A percentile compares a stretch with the other conserved stretches of the same genome.
Evolutionary conservation across 1,140 invertebrate species (phyloP).

Genomic region (Fopius arisanus): DNA sequence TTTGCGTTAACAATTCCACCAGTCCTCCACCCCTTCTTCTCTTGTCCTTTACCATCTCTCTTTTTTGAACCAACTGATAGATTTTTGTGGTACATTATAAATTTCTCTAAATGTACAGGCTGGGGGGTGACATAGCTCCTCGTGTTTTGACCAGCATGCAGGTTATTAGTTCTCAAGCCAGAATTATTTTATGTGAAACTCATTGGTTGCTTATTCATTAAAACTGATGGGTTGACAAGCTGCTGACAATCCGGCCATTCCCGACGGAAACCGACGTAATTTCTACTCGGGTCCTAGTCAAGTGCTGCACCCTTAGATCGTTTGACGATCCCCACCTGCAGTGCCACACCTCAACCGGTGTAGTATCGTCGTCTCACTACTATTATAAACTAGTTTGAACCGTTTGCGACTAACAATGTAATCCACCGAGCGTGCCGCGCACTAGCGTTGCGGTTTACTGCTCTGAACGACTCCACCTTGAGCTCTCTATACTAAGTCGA

Average conservation of each 20-base stretch:
- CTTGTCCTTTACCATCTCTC: background rate
- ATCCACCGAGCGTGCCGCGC: constrained; percentile 39
- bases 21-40: background rate
- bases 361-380: constrained; percentile 28
- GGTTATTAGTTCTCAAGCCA: too few species aligned
- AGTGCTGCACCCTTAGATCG: constrained; percentile 14
- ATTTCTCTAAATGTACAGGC: too few species aligned
- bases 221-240: too few species aligned
- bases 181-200: too few species aligned
- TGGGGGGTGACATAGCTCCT: too few species aligned
- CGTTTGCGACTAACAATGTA: constrained; percentile 46
- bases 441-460: constrained; percentile 36
- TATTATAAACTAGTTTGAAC: constrained; percentile 52
- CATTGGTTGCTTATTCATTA: too few species aligned
- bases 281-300: too few species aligned
- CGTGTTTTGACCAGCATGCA: too few species aligned
- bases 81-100: too few species aligned
- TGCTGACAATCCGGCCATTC: too few species aligned
- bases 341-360: constrained; percentile 30
- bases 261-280: too few species aligned
- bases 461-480: constrained; percentile 40
- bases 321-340: constrained; percentile 10
- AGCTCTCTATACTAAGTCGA: constrained; percentile 2
- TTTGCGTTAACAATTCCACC: background rate
- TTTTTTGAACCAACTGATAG: too few species aligned